Percentiles rank a stretch among this genome's conserved stretches.
phyloP scores from a whole-genome alignment of 2,113 vertebrate species.

The Ceratotherium simum region DNA sequence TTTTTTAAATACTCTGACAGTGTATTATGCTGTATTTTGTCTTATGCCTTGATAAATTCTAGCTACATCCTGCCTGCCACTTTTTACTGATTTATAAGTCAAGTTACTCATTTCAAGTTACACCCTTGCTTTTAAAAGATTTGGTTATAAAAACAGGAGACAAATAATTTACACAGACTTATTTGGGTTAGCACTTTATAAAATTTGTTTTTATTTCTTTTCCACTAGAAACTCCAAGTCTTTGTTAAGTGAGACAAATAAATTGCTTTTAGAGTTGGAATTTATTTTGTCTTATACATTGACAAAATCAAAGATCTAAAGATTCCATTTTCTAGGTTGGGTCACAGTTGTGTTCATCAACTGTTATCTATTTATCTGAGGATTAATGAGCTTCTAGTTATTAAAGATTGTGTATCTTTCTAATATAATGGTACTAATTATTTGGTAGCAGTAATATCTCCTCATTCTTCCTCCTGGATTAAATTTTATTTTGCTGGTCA shows the following conservation, averaged over 20 bases:
- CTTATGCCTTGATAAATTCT: neutral
- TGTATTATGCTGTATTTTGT: neutral
- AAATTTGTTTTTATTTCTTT: slow-evolving; percentile 47
- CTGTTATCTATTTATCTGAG: neutral
- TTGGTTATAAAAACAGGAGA: neutral
- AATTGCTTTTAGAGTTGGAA: neutral
- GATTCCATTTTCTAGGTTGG: slow-evolving; percentile 9
- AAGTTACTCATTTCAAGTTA: neutral
- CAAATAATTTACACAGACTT: neutral
- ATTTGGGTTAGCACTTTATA: neutral
- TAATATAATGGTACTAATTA: slow-evolving; percentile 59
- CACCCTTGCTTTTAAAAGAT: neutral
- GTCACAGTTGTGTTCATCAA: slow-evolving; percentile 17
- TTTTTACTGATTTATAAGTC: neutral
- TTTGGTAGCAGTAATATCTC: neutral
- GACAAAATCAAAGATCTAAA: slow-evolving; percentile 25
- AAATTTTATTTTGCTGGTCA: slow-evolving; percentile 54
- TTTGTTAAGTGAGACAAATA: slow-evolving; percentile 44
- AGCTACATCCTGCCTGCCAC: neutral
- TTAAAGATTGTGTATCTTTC: slow-evolving; percentile 52
- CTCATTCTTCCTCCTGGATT: slow-evolving; percentile 40
- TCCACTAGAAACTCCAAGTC: neutral
- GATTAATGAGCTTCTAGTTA: slow-evolving; percentile 53
- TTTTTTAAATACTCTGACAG: neutral
- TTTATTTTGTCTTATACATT: neutral